Evolutionary conservation across 2,797 vertebrate genomes (phyloP), one percentile per base, ranked within the genome.

Genomic region (Clarias laeviceps): DNA sequence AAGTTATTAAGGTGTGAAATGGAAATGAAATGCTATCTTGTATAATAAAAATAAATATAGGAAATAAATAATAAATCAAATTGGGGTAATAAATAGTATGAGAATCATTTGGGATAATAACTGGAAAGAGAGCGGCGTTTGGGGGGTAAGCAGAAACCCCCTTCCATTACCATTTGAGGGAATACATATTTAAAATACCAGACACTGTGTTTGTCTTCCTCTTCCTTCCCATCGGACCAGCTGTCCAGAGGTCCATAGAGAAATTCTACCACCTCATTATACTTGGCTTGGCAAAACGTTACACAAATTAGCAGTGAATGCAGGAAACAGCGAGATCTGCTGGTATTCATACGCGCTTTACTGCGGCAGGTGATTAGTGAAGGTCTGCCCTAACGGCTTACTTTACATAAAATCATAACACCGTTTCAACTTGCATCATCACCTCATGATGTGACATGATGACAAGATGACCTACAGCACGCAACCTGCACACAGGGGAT

Each of bases 191-290:
- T 32, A 4, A 69, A 11, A 4, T 37, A 69, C 68, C 22, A 37
- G 32, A 3, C 5, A 5, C 50, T 54, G 24, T 45, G n/a, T 73
- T 40, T 17, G 22, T 20, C 32, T 45, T 45, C 12, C n/a, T 56
- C 24, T 20, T 56, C 15, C 29, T 56, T 18, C 54, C 37, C 14
- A 54, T 56, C 65, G 37, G 29, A 37, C 54, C 29, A 61, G 24
- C 34, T n/a, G 59, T 79, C 77, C 56, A 34, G 54, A 61, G 74
- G 29, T 59, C 56, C 34, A 11, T 24, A 4, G 59, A n/a, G 59
- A 80, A 64, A 80, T 80, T 27, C 24, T 4, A 64, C n/a, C 76
- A 79, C 57, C 37, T 65, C 27, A 64, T 64, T 80, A 64, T 7
- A 80, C 24, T 50, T 1, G 4, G 34, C 5, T 18, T 64, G 37